These are phyloP conservation scores for fruit fly (Drosophila melanogaster) DNA, from an alignment of 1,140 invertebrate species.

Conservation along the genomic window DNA sequence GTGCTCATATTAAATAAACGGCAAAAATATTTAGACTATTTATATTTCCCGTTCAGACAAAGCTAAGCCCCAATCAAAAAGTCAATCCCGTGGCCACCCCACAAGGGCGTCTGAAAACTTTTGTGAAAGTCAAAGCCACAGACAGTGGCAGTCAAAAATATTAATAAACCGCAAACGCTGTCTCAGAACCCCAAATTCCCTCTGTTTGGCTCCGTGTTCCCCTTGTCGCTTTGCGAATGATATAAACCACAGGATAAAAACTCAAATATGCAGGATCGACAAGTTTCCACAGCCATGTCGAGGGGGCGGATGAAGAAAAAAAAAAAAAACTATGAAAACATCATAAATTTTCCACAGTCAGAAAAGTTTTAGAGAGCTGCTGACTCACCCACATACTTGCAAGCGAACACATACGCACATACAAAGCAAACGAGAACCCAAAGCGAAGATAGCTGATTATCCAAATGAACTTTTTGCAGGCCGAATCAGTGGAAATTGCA, in stretches of 20 bases:
- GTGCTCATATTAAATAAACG: constrained; percentile 31
- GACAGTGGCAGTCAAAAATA: constrained; percentile 60
- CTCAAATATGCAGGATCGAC: constrained; percentile 66
- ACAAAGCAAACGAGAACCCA: constrained; percentile 5
- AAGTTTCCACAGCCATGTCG: constrained; percentile 46
- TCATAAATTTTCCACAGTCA: constrained; percentile 61
- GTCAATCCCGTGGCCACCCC: constrained; percentile 34
- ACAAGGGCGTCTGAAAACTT: constrained; percentile 43
- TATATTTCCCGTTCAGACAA: constrained; percentile 52
- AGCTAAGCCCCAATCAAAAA: constrained; percentile 51
- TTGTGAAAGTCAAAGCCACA: constrained; percentile 64
- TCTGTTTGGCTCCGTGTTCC: neutral
- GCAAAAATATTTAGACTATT: constrained; percentile 43
- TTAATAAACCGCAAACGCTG: constrained; percentile 60
- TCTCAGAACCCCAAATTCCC: constrained; percentile 27
- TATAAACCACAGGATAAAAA: constrained; percentile 64
- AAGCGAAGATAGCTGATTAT: constrained; percentile 45
- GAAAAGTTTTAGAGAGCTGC: constrained; percentile 52
- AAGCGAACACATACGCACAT: neutral
- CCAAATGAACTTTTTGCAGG: constrained; percentile 53
- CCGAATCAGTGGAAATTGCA: constrained; percentile 38
- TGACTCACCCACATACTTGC: constrained; percentile 38
- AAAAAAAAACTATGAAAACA: constrained; percentile 58
- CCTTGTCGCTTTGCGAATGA: constrained; percentile 37
- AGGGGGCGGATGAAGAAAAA: constrained; percentile 37